Base-by-base conservation (phyloP, 2,888 invertebrate genomes). In the Anarsia innoxiella region DNA sequence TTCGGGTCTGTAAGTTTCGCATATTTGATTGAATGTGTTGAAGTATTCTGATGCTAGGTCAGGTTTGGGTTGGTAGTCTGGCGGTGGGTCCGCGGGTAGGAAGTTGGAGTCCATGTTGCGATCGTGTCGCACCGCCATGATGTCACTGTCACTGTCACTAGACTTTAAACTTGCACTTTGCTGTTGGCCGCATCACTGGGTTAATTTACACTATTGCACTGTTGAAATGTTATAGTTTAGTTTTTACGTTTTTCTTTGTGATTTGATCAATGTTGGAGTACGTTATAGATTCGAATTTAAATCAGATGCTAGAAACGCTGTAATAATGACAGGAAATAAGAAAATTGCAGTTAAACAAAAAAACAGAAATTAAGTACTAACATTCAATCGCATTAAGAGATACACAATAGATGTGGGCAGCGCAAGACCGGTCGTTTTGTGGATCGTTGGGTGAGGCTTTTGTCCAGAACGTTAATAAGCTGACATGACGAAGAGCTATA, bases 61-160 rank as follows among this genome's bases (percentile, higher is more conserved):
- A 0, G 65, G 55, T 39, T 69, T 73, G 2, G 75, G 66, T 41
- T 78, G 77, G 49, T 79, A 78, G 23, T 59, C 56, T 70, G 72
- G 91, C 64, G 76, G 89, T 58, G 84, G 89, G 82, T 66, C 89
- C 66, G 78, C 90, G 74, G 70, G 73, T 48, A 77, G 85, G 75
- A 83, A 84, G 42, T 48, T 59, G 1, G 77, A 54, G 53, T 89
- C 86, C 75, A 86, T 84, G 42, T 44, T 59, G n/a, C 47, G 44
- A 61, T 82, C 72, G 62, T 76, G 72, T 41, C 79, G 63, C 35
- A 76, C 44, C 12, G 76, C 72, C 82, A 82, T 80, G 34, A 80
- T 80, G 34, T 48, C 41, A 37, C 39, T n/a, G 45, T 37, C 38
- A 43, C n/a, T n/a, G n/a, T 39, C 37, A 23, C 15, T 38, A 16